phyloP scores from a whole-genome alignment of 2,888 invertebrate genomes.

The Phyllotreta striolata region DNA sequence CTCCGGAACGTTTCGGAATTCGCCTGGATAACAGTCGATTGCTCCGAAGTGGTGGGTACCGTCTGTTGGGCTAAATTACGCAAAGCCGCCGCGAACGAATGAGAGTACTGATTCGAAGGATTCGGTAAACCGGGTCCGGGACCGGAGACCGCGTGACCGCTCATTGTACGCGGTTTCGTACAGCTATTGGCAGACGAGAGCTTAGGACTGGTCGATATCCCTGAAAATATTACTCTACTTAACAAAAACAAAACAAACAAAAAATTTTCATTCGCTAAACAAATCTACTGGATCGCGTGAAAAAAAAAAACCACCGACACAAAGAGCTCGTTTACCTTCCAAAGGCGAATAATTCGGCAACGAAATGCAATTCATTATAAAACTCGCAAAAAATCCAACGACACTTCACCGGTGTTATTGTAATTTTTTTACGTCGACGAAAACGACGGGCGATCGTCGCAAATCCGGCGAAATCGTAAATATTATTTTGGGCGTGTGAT shows the following conservation, averaged over 20 bases:
- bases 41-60: slow-evolving; percentile 64
- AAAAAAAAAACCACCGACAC: not conserved
- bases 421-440: slow-evolving; percentile 1
- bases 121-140: slow-evolving; percentile 58
- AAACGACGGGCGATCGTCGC: not conserved
- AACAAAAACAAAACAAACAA: not conserved
- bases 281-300: not conserved
- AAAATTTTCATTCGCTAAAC: not conserved
- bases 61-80: slow-evolving; percentile 92
- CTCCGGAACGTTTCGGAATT: slow-evolving; percentile 52
- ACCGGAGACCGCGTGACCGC: slow-evolving; percentile 58
- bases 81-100: slow-evolving; percentile 90
- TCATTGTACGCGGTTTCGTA: slow-evolving; percentile 54
- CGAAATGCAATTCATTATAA: slow-evolving; percentile 17
- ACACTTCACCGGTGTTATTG: too few relatives aligned
- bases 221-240: slow-evolving; percentile 34
- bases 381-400: too few relatives aligned
- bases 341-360: slow-evolving; percentile 15
- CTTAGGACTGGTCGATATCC: slow-evolving; percentile 51
- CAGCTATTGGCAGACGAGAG: slow-evolving; percentile 53
- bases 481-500: slow-evolving; percentile 27
- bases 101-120: slow-evolving; percentile 54
- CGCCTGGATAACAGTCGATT: slow-evolving; percentile 47
- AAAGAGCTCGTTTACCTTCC: slow-evolving; percentile 27
- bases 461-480: slow-evolving; percentile 8